phyloP scores from a whole-genome alignment of 2,113 vertebrate species.

The Rana temporaria region DNA sequence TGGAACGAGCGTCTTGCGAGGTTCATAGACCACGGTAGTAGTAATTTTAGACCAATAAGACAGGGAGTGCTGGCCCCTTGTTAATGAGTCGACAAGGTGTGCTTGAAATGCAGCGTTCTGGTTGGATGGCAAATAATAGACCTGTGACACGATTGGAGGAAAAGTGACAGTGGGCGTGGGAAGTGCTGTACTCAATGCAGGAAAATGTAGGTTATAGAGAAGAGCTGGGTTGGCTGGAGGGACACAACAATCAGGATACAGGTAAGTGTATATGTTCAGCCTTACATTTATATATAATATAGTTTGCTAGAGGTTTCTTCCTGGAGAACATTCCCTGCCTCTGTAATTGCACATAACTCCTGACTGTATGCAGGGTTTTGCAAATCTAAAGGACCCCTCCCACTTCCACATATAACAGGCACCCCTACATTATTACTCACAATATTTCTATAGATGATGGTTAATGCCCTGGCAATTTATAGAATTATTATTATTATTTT shows the following conservation, averaged over 20 bases:
- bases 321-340: no score
- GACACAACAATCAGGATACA: background rate
- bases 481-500: no score
- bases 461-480: no score
- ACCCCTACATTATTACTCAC: no score
- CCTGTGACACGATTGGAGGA: background rate
- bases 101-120: background rate
- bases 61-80: background rate
- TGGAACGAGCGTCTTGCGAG: constrained; percentile 31
- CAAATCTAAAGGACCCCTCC: no score
- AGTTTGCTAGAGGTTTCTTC: no score
- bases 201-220: background rate
- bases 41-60: background rate
- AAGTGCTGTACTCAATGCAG: background rate
- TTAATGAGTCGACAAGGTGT: background rate
- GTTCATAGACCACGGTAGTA: background rate
- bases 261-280: background rate
- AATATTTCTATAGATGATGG: no score
- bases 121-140: background rate
- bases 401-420: no score
- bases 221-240: background rate
- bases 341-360: no score
- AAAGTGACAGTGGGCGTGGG: background rate
- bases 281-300: background rate
- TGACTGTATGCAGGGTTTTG: no score